Evolutionary conservation across 2,113 vertebrate species (phyloP).

Genomic region (Pseudopipra pipra): DNA sequence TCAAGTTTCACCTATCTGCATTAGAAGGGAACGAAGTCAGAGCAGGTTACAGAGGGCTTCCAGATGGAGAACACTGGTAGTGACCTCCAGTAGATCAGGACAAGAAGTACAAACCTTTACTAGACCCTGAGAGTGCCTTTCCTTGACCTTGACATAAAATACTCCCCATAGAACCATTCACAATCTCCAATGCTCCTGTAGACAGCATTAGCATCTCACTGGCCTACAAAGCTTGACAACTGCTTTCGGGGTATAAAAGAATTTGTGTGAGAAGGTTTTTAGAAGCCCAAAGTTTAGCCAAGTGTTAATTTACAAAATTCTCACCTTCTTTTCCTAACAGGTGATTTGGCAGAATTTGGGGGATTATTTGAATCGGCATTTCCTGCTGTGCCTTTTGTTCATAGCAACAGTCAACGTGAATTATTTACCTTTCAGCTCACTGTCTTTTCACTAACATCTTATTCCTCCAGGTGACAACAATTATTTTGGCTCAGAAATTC

Average conservation of each 20-base stretch:
- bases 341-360: background rate
- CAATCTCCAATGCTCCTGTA: background rate
- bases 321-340: background rate
- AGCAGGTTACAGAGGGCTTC: background rate
- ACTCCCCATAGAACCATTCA: fast-evolving
- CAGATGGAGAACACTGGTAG: background rate
- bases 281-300: background rate
- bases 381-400: background rate
- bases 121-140: background rate
- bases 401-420: background rate
- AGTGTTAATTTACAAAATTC: background rate
- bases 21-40: background rate
- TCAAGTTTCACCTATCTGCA: background rate
- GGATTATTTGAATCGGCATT: background rate
- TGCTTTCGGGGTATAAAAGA: background rate
- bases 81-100: background rate
- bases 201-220: background rate
- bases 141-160: background rate
- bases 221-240: background rate
- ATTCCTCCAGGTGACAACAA: background rate
- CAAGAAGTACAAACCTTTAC: background rate
- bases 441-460: background rate
- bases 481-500: slow-evolving; percentile 13
- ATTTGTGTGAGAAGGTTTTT: background rate
- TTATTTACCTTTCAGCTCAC: background rate